Evolutionary conservation across 2,113 vertebrate species (phyloP).

Genomic region (Spea multiplicata): DNA sequence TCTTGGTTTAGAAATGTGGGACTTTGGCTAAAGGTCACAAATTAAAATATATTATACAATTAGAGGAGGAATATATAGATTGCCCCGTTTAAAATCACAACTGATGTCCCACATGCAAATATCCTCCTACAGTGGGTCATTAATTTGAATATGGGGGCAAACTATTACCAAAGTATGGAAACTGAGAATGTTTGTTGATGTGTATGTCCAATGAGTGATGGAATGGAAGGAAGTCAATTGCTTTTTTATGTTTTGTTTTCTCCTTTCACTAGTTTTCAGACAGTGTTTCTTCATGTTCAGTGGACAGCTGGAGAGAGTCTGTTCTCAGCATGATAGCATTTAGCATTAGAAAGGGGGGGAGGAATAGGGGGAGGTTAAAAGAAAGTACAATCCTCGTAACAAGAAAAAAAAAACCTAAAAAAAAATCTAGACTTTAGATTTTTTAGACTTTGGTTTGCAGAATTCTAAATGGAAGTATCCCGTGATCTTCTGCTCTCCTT

Average conservation of each 20-base stretch:
- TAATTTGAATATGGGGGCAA: no score
- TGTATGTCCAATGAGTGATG: background rate
- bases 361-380: background rate
- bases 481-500: background rate
- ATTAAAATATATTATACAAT: no score
- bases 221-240: background rate
- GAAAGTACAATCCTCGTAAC: constrained; percentile 5
- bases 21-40: no score
- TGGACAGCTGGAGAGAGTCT: constrained; percentile 19
- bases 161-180: no score
- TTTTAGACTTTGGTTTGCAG: background rate
- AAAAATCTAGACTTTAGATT: no score
- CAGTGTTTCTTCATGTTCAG: background rate
- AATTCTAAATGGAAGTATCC: background rate
- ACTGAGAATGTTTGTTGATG: no score
- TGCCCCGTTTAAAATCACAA: no score
- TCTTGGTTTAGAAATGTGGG: no score
- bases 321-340: constrained; percentile 7
- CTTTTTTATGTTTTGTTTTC: no score
- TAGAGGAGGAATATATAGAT: no score
- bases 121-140: no score
- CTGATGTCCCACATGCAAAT: no score
- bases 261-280: background rate
- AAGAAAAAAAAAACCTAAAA: background rate
- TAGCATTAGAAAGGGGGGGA: background rate